Base-by-base conservation (phyloP, 2,113 vertebrate species). In the Casuarius casuarius region DNA sequence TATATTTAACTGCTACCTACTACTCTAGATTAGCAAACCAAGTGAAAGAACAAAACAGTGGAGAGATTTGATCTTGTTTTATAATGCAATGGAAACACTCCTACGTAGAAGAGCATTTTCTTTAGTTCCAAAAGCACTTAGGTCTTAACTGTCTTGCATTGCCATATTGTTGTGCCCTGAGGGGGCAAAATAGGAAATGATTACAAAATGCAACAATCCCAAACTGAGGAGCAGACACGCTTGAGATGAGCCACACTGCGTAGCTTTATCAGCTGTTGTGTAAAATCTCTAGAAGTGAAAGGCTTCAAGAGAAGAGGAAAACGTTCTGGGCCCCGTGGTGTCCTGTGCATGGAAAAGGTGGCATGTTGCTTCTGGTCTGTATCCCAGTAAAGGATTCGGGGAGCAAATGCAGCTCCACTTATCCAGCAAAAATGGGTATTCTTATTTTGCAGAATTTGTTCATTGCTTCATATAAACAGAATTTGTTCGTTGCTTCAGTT, bases 11-110 rank as follows among this genome's bases (percentile, higher is more conserved):
- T 79, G 58, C 89, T 74, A 40, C 82, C 89, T 91, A n/a, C 89
- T 79, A 81, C 84, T 73, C 54, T 91, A 80, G 49, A 91, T 89
- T n/a, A 79, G 62, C 66, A 90, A 90, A 75, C 40, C 26, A n/a
- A 87, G 52, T 17, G 61, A 74, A 89, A 75, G 88, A 96, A 79
- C 48, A 96, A 89, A 96, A 84, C 42, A 44, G 29, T 2, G 14
- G 51, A 68, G 87, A 49, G 49, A 85, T 62, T 26, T 68, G 81
- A 58, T 79, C 58, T n/a, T 26, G 31, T 61, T 83, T 76, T 31
- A 16, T 54, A 52, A 42, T 16, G 46, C 31, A 65, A 4, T 9
- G 56, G 46, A 52, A 86, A 74, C 77, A 1, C 33, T 92, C 49
- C 25, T 65, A 8, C 66, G n/a, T 73, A 49, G 62, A 76, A 35